A percentile compares a stretch with the other conserved stretches of the same genome.
These are phyloP conservation scores for Drosophila melanogaster DNA, from an alignment of 1,140 invertebrate genomes.

Conservation along the genomic window DNA sequence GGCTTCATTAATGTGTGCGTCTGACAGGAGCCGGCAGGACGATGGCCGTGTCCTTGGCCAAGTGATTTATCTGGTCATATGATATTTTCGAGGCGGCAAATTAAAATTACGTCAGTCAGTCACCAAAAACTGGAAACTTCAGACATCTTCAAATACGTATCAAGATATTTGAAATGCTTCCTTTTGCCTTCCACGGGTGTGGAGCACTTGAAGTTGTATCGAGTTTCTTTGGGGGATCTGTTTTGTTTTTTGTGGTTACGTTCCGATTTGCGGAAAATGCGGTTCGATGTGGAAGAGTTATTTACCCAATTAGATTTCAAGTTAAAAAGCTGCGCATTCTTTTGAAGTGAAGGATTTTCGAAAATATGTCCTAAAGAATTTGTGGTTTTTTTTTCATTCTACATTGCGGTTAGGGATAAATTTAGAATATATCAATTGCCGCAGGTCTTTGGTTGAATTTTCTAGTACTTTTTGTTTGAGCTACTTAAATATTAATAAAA, in stretches of 20 bases:
- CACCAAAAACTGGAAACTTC: slow-evolving; percentile 44
- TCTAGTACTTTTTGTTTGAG: not conserved
- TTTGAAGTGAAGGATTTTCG: not conserved
- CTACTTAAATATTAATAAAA: slow-evolving; percentile 27
- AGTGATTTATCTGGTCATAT: slow-evolving; percentile 62
- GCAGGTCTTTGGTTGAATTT: not conserved
- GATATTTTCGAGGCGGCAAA: slow-evolving; percentile 52
- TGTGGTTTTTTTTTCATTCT: not conserved
- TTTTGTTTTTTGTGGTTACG: slow-evolving; percentile 31
- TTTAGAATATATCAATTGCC: not conserved
- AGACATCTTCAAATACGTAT: slow-evolving; percentile 46
- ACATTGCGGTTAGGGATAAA: not conserved
- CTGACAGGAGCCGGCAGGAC: slow-evolving; percentile 10
- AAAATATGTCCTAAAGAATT: not conserved
- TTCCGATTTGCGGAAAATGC: slow-evolving; percentile 28
- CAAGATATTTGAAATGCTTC: slow-evolving; percentile 2
- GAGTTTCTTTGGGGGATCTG: slow-evolving; percentile 15
- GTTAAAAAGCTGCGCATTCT: no score
- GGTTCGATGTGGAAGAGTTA: slow-evolving; percentile 41
- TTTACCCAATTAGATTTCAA: slow-evolving; percentile 18
- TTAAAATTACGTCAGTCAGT: slow-evolving; percentile 58
- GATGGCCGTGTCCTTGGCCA: slow-evolving; percentile 42
- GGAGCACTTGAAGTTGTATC: slow-evolving; percentile 49
- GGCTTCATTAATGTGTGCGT: slow-evolving; percentile 43
- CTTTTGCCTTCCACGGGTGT: not conserved